Evolutionary conservation across 1,140 invertebrate species (phyloP).

Genomic region (Halictus rubicundus): DNA sequence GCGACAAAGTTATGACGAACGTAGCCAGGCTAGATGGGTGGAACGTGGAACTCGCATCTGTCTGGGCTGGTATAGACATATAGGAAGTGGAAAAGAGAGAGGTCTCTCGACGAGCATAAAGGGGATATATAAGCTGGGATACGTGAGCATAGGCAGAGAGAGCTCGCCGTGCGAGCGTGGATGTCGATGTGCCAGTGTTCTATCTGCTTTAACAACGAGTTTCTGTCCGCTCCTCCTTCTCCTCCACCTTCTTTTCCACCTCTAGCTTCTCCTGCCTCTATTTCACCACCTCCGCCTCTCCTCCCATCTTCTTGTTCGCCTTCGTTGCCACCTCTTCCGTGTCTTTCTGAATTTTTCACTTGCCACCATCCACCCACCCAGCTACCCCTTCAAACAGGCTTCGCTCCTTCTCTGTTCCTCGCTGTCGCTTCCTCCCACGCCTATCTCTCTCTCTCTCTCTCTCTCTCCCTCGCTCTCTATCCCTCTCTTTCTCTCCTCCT

Average conservation of each 20-base stretch:
- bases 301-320: slow-evolving; percentile 6
- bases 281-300: slow-evolving; percentile 17
- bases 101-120: slow-evolving; percentile 48
- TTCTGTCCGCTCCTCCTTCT: slow-evolving; percentile 54
- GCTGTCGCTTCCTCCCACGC: background rate
- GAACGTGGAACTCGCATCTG: slow-evolving; percentile 48
- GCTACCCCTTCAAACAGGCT: background rate
- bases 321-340: slow-evolving; percentile 26
- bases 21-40: slow-evolving; percentile 41
- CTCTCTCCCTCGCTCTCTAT: slow-evolving; percentile 14
- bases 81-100: slow-evolving; percentile 52
- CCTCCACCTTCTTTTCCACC: slow-evolving; percentile 23
- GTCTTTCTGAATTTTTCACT: slow-evolving; percentile 62
- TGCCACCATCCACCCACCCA: slow-evolving; percentile 7
- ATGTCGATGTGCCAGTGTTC: slow-evolving; percentile 49
- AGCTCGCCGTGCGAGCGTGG: background rate
- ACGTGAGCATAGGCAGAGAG: slow-evolving; percentile 17
- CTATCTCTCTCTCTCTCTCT: background rate
- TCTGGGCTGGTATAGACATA: slow-evolving; percentile 46
- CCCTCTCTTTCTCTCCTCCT: background rate
- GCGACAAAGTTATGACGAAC: slow-evolving; percentile 2
- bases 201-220: slow-evolving; percentile 73
- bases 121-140: slow-evolving; percentile 58
- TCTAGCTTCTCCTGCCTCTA: slow-evolving; percentile 18
- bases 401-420: background rate